These are phyloP conservation scores for Mimas tiliae DNA, from an alignment of 2,888 invertebrate species.

Conservation along the genomic window DNA sequence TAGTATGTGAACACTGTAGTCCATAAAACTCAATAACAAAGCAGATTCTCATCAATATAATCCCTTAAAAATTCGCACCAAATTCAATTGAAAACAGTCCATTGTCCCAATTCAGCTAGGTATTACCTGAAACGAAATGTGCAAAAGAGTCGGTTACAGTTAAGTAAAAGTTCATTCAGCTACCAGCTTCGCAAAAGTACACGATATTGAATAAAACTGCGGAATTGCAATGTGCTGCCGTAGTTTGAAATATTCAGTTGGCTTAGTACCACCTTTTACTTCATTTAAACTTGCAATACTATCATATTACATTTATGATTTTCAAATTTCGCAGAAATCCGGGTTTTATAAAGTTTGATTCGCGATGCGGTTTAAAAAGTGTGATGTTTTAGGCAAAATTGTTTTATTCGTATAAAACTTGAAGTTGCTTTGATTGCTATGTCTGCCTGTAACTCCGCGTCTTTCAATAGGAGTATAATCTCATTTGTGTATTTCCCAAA, in stretches of 20 bases:
- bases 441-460: no score
- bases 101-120: no score
- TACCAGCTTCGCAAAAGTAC: conserved; percentile 37
- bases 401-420: no score
- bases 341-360: not conserved
- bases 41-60: no score
- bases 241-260: conserved; percentile 24
- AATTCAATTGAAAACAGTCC: no score
- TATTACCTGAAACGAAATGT: conserved; percentile 16
- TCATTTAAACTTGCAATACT: conserved; percentile 8
- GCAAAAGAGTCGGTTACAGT: conserved; percentile 24
- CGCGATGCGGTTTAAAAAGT: no score
- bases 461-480: no score
- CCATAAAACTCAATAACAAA: no score
- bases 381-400: not conserved
- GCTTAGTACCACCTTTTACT: conserved; percentile 23
- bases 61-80: no score
- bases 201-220: conserved; percentile 41
- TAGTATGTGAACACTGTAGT: no score
- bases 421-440: no score
- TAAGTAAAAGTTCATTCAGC: conserved; percentile 32
- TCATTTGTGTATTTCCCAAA: no score
- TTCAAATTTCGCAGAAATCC: not conserved
- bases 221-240: conserved; percentile 33
- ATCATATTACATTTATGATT: not conserved